Percentiles rank a stretch among this genome's conserved stretches.
Conservation (phyloP, 2,888 invertebrate species). For the Oeneis ivallda region DNA sequence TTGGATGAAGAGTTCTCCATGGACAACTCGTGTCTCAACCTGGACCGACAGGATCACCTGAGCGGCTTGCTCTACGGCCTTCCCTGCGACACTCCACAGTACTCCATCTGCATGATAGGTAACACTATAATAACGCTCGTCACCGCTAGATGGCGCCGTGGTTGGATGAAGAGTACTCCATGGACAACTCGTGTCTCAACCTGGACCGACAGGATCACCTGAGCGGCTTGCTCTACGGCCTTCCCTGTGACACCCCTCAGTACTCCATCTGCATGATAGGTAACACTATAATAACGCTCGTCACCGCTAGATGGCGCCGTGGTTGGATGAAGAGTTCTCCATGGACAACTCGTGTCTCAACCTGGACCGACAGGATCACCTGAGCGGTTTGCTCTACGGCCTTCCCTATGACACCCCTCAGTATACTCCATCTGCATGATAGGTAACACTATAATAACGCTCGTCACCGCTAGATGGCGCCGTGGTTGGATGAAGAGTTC, state of each 20-base stretch:
- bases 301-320: constrained; percentile 65
- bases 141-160: constrained; percentile 69
- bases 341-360: constrained; percentile 74
- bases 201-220: constrained; percentile 76
- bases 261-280: constrained; percentile 76
- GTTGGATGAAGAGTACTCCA: constrained; percentile 69
- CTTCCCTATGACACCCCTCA: constrained; percentile 77
- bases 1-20: constrained; percentile 67
- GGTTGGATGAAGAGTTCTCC: constrained; percentile 71
- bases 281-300: constrained; percentile 40
- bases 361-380: constrained; percentile 74
- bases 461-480: constrained; percentile 59
- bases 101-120: constrained; percentile 76
- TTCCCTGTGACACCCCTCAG: constrained; percentile 77
- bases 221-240: constrained; percentile 71
- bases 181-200: constrained; percentile 73
- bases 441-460: too few relatives aligned
- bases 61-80: constrained; percentile 74
- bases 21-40: constrained; percentile 72
- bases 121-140: too few relatives aligned
- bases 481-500: constrained; percentile 75
- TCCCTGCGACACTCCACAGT: constrained; percentile 76
- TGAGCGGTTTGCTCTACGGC: constrained; percentile 73
- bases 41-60: constrained; percentile 76
- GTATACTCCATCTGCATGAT: constrained; percentile 75